Conservation (phyloP, 1,140 invertebrate species). For the Tetragonula clypearis region DNA sequence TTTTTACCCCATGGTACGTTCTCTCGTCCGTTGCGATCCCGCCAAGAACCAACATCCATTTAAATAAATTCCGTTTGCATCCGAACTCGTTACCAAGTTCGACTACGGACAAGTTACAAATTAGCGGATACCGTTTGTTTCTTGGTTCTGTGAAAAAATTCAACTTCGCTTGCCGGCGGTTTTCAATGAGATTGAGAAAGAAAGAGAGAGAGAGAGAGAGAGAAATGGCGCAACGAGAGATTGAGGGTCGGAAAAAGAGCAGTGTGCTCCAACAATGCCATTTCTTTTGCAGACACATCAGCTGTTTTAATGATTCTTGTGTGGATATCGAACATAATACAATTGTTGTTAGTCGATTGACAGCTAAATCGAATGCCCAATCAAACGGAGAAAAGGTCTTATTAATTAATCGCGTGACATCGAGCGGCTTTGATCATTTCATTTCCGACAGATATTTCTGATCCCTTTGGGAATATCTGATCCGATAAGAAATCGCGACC, state of each 20-base stretch:
- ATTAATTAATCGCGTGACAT: background rate
- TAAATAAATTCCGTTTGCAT: conserved; percentile 15
- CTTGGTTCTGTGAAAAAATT: background rate
- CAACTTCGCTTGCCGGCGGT: background rate
- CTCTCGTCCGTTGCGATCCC: background rate
- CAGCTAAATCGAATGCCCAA: background rate
- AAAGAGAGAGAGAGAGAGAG: background rate
- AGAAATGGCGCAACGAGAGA: too few relatives aligned
- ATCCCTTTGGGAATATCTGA: background rate
- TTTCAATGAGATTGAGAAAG: background rate
- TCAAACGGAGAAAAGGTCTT: background rate
- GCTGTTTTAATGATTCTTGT: conserved; percentile 4
- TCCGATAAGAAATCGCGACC: background rate
- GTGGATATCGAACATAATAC: background rate
- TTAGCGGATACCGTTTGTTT: background rate
- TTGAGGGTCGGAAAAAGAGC: background rate
- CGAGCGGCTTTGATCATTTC: background rate
- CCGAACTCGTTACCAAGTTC: background rate
- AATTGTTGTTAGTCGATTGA: background rate
- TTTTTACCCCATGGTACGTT: background rate
- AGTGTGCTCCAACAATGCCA: background rate
- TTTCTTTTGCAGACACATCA: background rate
- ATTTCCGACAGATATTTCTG: background rate
- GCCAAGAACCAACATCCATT: background rate
- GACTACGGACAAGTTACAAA: background rate